A percentile compares a stretch with the other conserved stretches of the same genome.
phyloP scores from a whole-genome alignment of 2,113 vertebrate genomes.

The Tapirus terrestris region DNA sequence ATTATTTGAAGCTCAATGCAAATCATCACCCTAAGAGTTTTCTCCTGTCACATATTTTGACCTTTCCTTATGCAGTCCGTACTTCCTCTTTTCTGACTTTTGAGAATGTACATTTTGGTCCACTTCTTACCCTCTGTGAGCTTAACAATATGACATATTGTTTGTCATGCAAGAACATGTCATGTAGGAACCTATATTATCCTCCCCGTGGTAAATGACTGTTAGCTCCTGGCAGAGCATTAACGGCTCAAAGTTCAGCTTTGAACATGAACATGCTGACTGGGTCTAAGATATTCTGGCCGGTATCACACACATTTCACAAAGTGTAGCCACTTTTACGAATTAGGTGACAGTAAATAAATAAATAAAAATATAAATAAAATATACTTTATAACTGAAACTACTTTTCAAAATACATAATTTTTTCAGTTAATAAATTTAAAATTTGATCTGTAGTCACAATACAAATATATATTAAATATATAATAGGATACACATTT shows the following conservation, averaged over 20 bases:
- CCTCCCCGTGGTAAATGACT: neutral
- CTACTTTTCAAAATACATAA: neutral
- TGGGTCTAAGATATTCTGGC: neutral
- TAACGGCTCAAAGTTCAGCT: neutral
- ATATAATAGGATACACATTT: neutral
- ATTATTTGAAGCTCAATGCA: neutral
- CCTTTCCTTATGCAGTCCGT: fast-evolving
- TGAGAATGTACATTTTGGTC: neutral
- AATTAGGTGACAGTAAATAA: neutral
- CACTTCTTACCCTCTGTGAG: neutral
- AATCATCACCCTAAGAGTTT: neutral
- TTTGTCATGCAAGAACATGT: neutral
- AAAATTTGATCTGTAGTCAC: neutral
- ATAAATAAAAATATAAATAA: neutral
- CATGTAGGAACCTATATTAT: neutral
- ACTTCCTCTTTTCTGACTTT: neutral
- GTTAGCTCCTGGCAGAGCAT: neutral
- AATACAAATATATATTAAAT: neutral
- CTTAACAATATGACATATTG: neutral
- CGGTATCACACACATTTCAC: neutral
- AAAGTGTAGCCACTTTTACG: neutral
- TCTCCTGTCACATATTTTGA: neutral
- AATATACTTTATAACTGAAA: neutral
- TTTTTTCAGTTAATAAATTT: neutral
- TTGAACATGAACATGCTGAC: neutral